phyloP scores from a whole-genome alignment of 2,113 vertebrate genomes.

The Lophius piscatorius region DNA sequence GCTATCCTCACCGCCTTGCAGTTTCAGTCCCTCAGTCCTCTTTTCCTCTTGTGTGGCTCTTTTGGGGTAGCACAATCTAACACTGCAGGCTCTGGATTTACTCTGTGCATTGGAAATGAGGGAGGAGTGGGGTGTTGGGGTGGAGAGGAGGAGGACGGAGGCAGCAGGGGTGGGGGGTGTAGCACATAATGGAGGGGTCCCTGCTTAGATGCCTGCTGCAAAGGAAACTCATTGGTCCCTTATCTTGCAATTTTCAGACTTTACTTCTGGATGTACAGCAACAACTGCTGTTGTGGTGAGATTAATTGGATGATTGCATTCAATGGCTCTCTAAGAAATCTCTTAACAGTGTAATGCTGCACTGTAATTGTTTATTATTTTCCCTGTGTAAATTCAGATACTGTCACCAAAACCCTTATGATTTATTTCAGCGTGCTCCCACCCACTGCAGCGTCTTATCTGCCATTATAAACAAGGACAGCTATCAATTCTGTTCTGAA shows the following conservation, averaged over 20 bases:
- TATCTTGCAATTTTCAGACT: constrained; percentile 29
- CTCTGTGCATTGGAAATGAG: constrained; percentile 62
- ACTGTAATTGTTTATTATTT: constrained; percentile 45
- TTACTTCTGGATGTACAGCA: constrained; percentile 44
- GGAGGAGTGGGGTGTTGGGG: constrained; percentile 48
- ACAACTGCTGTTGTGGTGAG: constrained; percentile 29
- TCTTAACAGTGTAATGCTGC: constrained; percentile 16
- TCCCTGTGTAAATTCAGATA: constrained; percentile 25
- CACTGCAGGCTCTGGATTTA: constrained; percentile 67
- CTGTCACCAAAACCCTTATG: constrained; percentile 35
- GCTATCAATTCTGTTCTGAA: constrained; percentile 55
- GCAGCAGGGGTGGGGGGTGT: constrained; percentile 29
- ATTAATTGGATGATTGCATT: constrained; percentile 43
- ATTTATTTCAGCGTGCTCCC: constrained; percentile 57
- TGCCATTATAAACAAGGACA: constrained; percentile 59
- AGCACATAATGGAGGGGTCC: constrained; percentile 43
- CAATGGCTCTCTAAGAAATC: constrained; percentile 14
- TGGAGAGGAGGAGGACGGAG: neutral
- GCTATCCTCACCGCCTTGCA: constrained; percentile 13
- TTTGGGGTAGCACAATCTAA: constrained; percentile 48
- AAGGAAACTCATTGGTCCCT: constrained; percentile 29
- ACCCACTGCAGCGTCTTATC: constrained; percentile 62
- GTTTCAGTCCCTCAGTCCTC: constrained; percentile 39
- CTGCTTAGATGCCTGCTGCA: constrained; percentile 44
- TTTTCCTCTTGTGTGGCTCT: constrained; percentile 52